Evolutionary conservation across 2,888 invertebrate genomes (phyloP), one percentile per base, ranked within the genome.

Genomic region (Drosophila meridiana): DNA sequence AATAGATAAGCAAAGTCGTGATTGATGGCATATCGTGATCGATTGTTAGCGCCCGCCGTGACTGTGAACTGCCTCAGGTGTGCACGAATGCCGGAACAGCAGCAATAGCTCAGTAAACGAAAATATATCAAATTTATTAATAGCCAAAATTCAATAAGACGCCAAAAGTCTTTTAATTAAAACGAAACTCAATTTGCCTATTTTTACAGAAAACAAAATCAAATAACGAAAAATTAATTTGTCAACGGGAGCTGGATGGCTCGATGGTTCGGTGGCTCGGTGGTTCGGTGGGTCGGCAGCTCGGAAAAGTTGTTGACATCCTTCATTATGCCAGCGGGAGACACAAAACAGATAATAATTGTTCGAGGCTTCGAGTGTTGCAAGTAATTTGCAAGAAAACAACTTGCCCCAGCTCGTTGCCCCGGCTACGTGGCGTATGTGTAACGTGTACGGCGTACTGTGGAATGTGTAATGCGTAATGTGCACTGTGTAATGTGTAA

Each of bases 361-460:
- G 66, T 61, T 69, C 58, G 64, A 61, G 75, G 79, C 75, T 65
- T 62, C 61, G 61, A 65, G 66, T 69, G 79, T 64, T 78, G 70
- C 66, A 77, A 75, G 61, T 67, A 74, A 79, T 70, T 79, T 77
- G 75, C 63, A 52, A 59, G 26, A 55, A 78, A 78, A 58, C 58
- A 78, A 58, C 58, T 36, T 45, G 45, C 14, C 26, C 8, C 28
- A 30, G 32, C 52, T 55, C 3, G 70, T 82, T 65, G 82, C 47
- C 64, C 7, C 40, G 47, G 9, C 55, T 67, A 75, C 69, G 26
- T 55, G 72, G 55, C 69, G 85, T 73, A 85, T 82, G 83, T 59
- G 68, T 59, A 64, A 77, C 73, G 32, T 62, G 40, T 34, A 50
- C 32, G 43, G 47, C 8, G 53, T 32, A 50, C 30, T 47, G 40